A percentile compares a stretch with the other conserved stretches of the same genome.
phyloP scores from a whole-genome alignment of 2,888 invertebrate genomes.

The Chrysolina oricalcia region DNA sequence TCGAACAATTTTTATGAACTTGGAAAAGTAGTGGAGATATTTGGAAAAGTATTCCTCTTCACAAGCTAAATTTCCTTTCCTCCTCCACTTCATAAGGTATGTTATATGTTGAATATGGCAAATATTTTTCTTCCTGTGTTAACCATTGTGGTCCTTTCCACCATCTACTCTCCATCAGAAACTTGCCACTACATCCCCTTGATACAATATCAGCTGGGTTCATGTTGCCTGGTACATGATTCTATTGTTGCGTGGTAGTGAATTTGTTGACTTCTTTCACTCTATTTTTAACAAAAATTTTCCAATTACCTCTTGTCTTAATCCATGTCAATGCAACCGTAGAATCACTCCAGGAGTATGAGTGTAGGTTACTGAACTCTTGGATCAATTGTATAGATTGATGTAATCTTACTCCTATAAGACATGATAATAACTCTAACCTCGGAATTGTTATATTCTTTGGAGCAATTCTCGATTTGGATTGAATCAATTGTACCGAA shows the following conservation, averaged over 20 bases:
- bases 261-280: constrained; percentile 12
- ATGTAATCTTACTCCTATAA: too few species aligned
- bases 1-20: not conserved
- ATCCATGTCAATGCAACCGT: constrained; percentile 23
- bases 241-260: not conserved
- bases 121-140: not conserved
- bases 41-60: not conserved
- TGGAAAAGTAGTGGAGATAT: not conserved
- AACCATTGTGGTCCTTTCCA: constrained; percentile 5
- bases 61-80: not conserved
- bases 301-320: constrained; percentile 22
- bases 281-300: constrained; percentile 11
- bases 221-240: constrained; percentile 4
- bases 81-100: not conserved
- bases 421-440: too few species aligned
- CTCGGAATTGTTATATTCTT: too few species aligned
- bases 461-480: too few species aligned
- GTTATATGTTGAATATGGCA: not conserved
- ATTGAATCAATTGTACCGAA: too few species aligned
- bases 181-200: constrained; percentile 3
- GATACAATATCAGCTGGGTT: constrained; percentile 5
- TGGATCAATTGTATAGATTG: not conserved
- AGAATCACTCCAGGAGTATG: constrained; percentile 23
- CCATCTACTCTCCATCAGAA: constrained; percentile 5
- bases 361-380: not conserved